Percentiles rank a stretch among this genome's conserved stretches.
Conservation (phyloP, 2,888 invertebrate genomes). For the Drosophila pseudotalamancana region DNA sequence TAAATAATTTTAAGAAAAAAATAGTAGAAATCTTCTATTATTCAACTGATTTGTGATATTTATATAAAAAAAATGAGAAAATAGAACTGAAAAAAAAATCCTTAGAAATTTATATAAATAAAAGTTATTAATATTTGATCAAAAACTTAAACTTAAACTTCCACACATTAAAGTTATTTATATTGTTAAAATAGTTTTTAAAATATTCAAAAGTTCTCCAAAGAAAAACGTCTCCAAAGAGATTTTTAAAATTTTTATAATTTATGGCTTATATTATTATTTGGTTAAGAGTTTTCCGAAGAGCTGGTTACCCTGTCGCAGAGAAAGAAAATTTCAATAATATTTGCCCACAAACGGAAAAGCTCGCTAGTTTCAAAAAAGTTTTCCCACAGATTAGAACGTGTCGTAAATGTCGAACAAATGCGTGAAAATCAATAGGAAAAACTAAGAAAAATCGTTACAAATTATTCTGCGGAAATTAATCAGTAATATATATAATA, state of each 20-base stretch:
- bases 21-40: no score
- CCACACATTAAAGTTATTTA: no score
- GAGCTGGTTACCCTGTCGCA: conserved; percentile 62
- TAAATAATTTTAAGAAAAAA: neutral
- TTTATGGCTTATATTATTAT: conserved; percentile 33
- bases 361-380: conserved; percentile 77
- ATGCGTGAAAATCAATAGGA: conserved; percentile 51
- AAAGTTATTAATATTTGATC: no score
- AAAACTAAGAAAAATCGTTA: conserved; percentile 36
- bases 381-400: conserved; percentile 78
- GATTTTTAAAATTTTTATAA: conserved; percentile 12
- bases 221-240: no score
- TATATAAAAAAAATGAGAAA: no score
- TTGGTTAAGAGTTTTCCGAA: conserved; percentile 15
- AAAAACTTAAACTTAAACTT: no score
- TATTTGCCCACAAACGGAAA: conserved; percentile 63
- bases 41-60: no score
- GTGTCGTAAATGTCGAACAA: conserved; percentile 31
- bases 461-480: conserved; percentile 14
- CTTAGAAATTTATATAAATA: no score
- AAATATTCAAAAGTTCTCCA: no score
- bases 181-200: conserved; percentile 20
- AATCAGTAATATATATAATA: neutral
- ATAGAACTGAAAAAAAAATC: no score
- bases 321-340: conserved; percentile 72